Evolutionary conservation across 2,888 invertebrate genomes (phyloP), one percentile per base, ranked within the genome.

Genomic region (Oscheius sp.): DNA sequence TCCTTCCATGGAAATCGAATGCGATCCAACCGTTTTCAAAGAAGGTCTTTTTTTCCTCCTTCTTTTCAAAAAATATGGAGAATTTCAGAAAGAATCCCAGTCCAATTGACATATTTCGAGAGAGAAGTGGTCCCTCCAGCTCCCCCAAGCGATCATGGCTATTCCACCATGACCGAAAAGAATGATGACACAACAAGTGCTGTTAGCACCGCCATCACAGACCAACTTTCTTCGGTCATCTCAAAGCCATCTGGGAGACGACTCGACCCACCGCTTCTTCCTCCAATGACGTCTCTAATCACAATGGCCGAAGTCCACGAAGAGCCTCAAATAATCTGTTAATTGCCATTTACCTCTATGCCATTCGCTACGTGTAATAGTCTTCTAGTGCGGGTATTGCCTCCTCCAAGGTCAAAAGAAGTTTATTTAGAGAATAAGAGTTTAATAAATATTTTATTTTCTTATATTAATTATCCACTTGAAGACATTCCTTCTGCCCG

Each of bases 81-180:
- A 61, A 20, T 42, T 45, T 48, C 12, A 42, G 42, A 42, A 42
- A 12, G 42, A 3, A 17, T 17, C 17, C 37, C 63, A 27, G 65
- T 67, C 12, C 71, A 71, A 34, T 67, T 82, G 65, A 76, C 81
- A 10, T 74, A 72, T 15, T 84, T 91, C 75, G 90, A 90, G 71
- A 74, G 91, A 91, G 55, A 91, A 91, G 45, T 90, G 93, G 34
- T 31, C n/a, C 50, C 42, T 15, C 68, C 61, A 12, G 23, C 53
- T 4, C 91, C 52, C 1, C 75, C 68, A 31, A 71, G 71, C 31
- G 95, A 95, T 89, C 94, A 95, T 86, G 95, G 95, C 1, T 95
- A 95, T 88, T 94, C 93, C 2, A 94, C 94, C 0, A 94, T 94
- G 94, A 94, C 93, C 0, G 93, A 93, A 1, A 23, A 66, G 17